Evolutionary conservation across 2,113 vertebrate species (phyloP).

Genomic region (Elephas maximus): DNA sequence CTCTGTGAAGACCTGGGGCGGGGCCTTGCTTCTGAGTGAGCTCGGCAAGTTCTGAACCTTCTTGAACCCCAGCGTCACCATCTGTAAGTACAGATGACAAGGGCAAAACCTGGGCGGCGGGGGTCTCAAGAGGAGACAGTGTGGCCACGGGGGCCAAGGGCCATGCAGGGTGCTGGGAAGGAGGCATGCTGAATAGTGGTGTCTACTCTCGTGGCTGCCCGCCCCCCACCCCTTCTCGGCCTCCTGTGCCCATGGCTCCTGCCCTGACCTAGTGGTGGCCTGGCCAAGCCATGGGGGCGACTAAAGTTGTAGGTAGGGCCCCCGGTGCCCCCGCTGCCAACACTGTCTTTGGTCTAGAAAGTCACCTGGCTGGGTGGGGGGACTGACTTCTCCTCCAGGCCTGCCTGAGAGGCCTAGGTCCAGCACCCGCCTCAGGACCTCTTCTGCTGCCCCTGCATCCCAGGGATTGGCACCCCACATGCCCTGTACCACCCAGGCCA

Average conservation of each 20-base stretch:
- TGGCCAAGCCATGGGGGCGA: not conserved
- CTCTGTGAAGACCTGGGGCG: not conserved
- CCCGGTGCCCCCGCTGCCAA: not conserved
- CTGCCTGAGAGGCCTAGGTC: not conserved
- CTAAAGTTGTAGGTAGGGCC: not conserved
- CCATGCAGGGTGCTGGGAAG: not conserved
- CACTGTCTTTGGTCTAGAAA: not conserved
- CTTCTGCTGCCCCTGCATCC: not conserved
- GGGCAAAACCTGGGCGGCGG: rapidly evolving
- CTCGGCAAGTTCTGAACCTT: not conserved
- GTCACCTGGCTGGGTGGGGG: too few relatives aligned
- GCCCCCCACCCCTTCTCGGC: not conserved
- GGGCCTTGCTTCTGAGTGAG: not conserved
- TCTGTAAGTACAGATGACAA: not conserved
- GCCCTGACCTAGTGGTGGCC: not conserved
- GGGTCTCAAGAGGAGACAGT: rapidly evolving
- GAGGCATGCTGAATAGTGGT: not conserved
- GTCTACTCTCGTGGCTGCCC: not conserved
- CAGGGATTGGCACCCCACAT: rapidly evolving
- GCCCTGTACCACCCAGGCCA: not conserved
- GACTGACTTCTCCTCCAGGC: not conserved
- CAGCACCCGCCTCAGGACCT: not conserved
- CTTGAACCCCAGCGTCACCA: not conserved
- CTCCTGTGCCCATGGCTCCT: not conserved
- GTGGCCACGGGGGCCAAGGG: rapidly evolving